phyloP scores from a whole-genome alignment of 2,113 vertebrate species.

The Anguilla rostrata region DNA sequence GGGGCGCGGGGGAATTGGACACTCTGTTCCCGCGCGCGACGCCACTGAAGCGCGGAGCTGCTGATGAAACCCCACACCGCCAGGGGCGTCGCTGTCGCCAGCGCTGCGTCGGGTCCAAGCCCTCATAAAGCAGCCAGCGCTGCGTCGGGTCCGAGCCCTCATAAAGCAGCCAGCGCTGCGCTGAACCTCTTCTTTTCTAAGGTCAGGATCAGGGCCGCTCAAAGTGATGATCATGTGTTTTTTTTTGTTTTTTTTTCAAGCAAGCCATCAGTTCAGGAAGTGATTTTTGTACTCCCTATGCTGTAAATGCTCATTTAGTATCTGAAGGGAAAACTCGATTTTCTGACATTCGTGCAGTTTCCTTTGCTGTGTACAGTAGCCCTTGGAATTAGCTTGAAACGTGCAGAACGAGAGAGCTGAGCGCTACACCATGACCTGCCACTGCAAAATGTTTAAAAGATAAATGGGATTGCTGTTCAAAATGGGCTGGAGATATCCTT shows the following conservation, averaged over 20 bases:
- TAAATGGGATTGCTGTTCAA: neutral
- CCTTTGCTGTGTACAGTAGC: neutral
- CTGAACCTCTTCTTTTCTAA: neutral
- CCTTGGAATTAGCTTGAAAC: neutral
- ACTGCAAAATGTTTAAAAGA: neutral
- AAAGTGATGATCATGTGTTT: neutral
- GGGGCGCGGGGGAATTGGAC: neutral
- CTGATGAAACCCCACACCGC: neutral
- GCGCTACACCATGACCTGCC: neutral
- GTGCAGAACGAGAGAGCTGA: neutral
- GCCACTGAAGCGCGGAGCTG: neutral
- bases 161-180: too few relatives aligned
- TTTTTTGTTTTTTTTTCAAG: too few relatives aligned
- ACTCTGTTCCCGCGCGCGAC: neutral
- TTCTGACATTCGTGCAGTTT: neutral
- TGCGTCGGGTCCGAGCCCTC: too few relatives aligned
- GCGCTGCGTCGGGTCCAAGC: neutral
- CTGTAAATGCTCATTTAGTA: neutral
- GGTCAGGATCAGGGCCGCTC: neutral
- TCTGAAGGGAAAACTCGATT: neutral
- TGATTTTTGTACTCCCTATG: neutral
- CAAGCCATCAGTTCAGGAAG: neutral
- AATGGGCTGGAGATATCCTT: slow-evolving; percentile 34
- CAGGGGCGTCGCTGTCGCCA: neutral
- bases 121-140: neutral